Conservation (phyloP, 2,113 vertebrate species). For the Meles meles region DNA sequence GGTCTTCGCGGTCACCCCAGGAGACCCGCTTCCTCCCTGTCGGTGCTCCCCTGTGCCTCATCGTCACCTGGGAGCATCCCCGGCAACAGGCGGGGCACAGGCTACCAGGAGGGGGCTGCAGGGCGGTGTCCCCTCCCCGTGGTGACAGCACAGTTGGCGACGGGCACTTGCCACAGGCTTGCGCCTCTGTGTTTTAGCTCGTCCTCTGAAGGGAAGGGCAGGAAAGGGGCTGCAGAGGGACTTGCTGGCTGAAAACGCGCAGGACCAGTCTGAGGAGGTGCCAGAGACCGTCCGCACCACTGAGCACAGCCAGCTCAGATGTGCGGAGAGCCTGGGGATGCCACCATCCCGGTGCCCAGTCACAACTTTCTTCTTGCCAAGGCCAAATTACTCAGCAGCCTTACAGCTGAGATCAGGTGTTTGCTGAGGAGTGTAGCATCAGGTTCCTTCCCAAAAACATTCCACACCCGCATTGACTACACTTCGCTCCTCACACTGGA, state of each 20-base stretch:
- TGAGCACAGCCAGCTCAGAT: constrained; percentile 40
- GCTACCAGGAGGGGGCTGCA: background rate
- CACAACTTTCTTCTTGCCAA: background rate
- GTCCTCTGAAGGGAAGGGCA: constrained; percentile 55
- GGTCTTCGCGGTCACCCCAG: background rate
- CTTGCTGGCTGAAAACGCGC: constrained; percentile 58
- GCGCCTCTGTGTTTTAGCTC: constrained; percentile 18
- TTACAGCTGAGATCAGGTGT: background rate
- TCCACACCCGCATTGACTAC: background rate
- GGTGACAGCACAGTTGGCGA: background rate
- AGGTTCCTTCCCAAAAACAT: background rate
- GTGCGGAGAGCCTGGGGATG: constrained; percentile 54
- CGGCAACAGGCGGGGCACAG: background rate
- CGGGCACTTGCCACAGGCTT: background rate
- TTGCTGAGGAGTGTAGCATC: background rate
- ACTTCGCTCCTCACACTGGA: background rate
- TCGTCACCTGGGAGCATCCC: background rate
- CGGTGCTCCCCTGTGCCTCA: background rate
- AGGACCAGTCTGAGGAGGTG: constrained; percentile 61
- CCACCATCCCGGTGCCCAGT: constrained; percentile 45
- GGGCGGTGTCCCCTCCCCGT: too few species aligned
- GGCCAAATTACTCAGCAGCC: background rate
- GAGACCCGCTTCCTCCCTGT: background rate
- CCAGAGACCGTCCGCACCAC: background rate
- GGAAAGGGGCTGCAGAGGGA: constrained; percentile 51